Percentiles rank a stretch among this genome's conserved stretches.
Evolutionary conservation across 2,888 invertebrate genomes (phyloP).

Genomic region (Quadroppia sp.): DNA sequence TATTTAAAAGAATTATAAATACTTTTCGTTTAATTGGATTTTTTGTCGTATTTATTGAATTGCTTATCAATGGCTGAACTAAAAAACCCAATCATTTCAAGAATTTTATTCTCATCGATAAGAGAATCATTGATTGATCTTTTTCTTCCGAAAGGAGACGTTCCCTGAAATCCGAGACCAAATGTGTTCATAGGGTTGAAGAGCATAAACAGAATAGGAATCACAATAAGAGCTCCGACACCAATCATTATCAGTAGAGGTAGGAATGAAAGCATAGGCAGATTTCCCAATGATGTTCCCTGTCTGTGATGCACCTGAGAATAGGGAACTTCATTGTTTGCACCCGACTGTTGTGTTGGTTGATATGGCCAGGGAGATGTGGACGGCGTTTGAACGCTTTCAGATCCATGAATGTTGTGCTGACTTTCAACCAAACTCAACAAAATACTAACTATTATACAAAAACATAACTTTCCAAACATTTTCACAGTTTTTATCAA

Average conservation of each 20-base stretch:
- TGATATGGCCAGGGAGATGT: not conserved
- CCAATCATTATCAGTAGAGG: slow-evolving; percentile 35
- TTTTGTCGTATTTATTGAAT: not conserved
- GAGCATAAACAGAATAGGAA: slow-evolving; percentile 30
- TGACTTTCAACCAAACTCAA: not conserved
- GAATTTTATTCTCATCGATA: not conserved
- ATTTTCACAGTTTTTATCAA: too few relatives aligned
- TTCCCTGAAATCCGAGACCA: not conserved
- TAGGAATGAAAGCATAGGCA: slow-evolving; percentile 31
- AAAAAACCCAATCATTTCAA: slow-evolving; percentile 24
- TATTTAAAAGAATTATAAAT: too few relatives aligned
- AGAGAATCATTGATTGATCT: slow-evolving; percentile 28
- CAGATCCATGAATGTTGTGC: slow-evolving; percentile 12
- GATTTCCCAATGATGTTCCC: slow-evolving; percentile 19
- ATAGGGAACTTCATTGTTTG: not conserved
- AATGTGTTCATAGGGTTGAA: slow-evolving; percentile 7
- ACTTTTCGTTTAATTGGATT: too few relatives aligned
- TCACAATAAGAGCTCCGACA: slow-evolving; percentile 37
- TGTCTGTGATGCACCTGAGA: slow-evolving; percentile 22
- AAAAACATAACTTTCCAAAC: slow-evolving; percentile 1
- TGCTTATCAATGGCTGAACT: slow-evolving; percentile 28
- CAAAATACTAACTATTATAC: not conserved
- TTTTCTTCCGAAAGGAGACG: slow-evolving; percentile 23
- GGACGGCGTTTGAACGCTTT: not conserved
- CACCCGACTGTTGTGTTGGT: not conserved